Evolutionary conservation across 2,888 invertebrate species (phyloP).

Genomic region (Ferrisia virgata): DNA sequence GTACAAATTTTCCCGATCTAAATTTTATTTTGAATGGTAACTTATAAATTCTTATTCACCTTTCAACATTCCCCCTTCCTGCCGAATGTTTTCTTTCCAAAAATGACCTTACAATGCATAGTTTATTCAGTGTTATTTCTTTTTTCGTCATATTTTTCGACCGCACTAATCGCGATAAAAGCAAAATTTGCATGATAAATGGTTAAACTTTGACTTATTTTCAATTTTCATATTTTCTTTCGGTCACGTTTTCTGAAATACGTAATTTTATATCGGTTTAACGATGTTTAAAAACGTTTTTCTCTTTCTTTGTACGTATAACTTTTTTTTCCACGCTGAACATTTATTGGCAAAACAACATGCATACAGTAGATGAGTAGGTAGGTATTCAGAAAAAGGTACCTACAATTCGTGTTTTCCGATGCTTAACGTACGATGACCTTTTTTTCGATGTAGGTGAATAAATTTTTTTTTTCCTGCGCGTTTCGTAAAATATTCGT

Average conservation of each 20-base stretch:
- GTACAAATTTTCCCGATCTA: too few relatives aligned
- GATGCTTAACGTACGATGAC: neutral
- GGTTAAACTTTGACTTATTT: neutral
- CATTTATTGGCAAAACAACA: neutral
- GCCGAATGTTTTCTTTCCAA: too few relatives aligned
- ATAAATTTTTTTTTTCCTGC: neutral
- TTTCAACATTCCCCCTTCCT: neutral
- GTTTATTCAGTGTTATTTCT: slow-evolving; percentile 9
- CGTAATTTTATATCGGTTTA: neutral
- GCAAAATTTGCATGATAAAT: slow-evolving; percentile 21
- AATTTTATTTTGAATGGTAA: too few relatives aligned
- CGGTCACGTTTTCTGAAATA: neutral
- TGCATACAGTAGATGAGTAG: neutral
- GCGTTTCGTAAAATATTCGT: too few relatives aligned
- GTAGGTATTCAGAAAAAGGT: neutral
- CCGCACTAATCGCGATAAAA: neutral
- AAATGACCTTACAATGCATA: neutral
- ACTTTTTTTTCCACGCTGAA: neutral
- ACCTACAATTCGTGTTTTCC: neutral
- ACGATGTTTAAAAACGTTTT: neutral
- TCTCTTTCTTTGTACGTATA: neutral
- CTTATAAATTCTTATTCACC: too few relatives aligned
- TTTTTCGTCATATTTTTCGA: neutral
- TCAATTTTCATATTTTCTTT: slow-evolving; percentile 5
- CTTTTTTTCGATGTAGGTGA: neutral